Percentiles rank a stretch among this genome's conserved stretches.
These are phyloP conservation scores for Sparus aurata DNA, from an alignment of 2,797 vertebrate species.

Conservation along the genomic window DNA sequence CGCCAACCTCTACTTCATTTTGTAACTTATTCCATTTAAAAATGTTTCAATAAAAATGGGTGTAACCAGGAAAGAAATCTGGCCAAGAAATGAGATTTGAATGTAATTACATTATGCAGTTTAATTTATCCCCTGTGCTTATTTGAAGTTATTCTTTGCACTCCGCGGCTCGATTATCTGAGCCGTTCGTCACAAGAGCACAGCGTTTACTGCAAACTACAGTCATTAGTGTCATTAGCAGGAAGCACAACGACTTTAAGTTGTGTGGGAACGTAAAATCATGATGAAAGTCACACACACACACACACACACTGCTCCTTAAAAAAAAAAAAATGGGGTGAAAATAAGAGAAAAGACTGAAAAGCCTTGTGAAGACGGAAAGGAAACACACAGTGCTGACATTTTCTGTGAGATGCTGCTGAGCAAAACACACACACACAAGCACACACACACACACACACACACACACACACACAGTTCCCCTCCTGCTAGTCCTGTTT, in stretches of 20 bases:
- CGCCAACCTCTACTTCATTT: too few species aligned
- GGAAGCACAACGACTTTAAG: not conserved
- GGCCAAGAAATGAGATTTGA: too few species aligned
- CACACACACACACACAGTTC: conserved; percentile 30
- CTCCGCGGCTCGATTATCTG: not conserved
- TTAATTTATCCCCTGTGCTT: not conserved
- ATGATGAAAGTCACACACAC: not conserved
- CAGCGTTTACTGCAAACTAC: not conserved
- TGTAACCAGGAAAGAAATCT: too few species aligned
- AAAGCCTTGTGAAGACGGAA: not conserved
- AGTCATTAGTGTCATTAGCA: not conserved
- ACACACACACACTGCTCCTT: not conserved
- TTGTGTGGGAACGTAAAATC: not conserved
- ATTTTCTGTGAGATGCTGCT: conserved; percentile 20
- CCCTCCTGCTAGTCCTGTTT: conserved; percentile 78
- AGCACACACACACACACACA: conserved; percentile 24
- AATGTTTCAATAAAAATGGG: too few species aligned
- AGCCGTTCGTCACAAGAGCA: not conserved
- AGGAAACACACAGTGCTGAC: not conserved
- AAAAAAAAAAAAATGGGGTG: not conserved
- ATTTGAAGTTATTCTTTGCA: too few species aligned
- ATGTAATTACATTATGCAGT: not conserved
- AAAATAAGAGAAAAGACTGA: not conserved
- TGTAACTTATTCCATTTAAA: too few species aligned
- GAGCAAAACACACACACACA: conserved; percentile 25